Base-by-base conservation (phyloP, 2,797 vertebrate genomes). In the Gila robusta region DNA sequence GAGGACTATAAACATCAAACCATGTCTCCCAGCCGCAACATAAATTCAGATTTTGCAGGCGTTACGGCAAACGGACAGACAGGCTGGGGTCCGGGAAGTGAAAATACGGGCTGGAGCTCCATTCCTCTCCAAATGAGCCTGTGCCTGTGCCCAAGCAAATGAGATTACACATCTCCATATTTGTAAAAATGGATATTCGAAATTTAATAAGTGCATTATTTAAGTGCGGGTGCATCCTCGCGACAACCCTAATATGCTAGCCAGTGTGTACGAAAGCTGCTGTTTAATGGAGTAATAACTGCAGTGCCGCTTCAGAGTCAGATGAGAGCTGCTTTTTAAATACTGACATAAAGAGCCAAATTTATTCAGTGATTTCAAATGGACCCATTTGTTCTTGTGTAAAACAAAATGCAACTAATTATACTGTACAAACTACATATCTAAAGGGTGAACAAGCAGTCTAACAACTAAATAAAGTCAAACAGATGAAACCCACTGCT, bases 41-140 rank as follows among this genome's bases (percentile, higher is more conserved):
- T 96, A 93, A 95, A 96, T 95, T 95, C 83, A 90, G 91, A 92
- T 95, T 95, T 95, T 95, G 93, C 91, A 95, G 94, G 94, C 93
- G 93, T 96, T 96, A 96, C 94, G 91, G 94, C 92, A 95, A 96
- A 95, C 94, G 93, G 92, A 93, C 93, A 93, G 83, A 88, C 90
- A 88, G 89, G 89, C 92, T 78, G 85, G 90, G 90, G 87, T 91
- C 93, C 94, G 95, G 95, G 94, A 96, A 94, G 94, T 94, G 88
- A 83, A 89, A 86, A 92, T 52, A 80, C 77, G 87, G 93, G 89
- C 89, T 91, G 79, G 86, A 86, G 91, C 91, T 91, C 91, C 91
- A 90, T 86, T 88, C 87, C 88, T 91, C 88, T 81, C 91, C 86
- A 93, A 93, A 94, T 91, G 92, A 94, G 93, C 90, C 91, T 91